Conservation (phyloP, 2,797 vertebrate genomes). For the Hyperoplus immaculatus region DNA sequence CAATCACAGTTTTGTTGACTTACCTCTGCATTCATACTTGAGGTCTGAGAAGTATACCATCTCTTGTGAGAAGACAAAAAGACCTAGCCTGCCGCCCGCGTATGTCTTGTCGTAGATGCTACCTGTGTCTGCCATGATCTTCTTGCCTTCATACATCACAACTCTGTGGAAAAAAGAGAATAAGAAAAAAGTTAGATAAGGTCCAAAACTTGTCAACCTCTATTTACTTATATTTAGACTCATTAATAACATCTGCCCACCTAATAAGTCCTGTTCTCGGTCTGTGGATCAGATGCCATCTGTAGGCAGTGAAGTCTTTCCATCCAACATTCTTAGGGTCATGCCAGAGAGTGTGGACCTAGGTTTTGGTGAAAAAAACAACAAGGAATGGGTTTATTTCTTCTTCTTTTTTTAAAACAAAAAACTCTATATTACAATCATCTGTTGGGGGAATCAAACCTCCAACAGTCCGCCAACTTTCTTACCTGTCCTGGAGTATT, state of each 20-base stretch:
- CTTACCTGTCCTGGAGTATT: constrained; percentile 95
- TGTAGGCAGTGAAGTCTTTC: constrained; percentile 99
- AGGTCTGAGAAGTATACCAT: constrained; percentile 99
- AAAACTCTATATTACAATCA: background rate
- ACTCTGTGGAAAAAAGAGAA: constrained; percentile 83
- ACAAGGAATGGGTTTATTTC: background rate
- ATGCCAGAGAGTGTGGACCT: constrained; percentile 98
- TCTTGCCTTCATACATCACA: constrained; percentile 99
- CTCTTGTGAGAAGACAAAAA: constrained; percentile 99
- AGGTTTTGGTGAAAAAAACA: constrained; percentile 1
- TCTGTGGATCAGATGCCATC: constrained; percentile 97
- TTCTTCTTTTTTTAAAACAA: background rate
- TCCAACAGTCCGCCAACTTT: background rate
- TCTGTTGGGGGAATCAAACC: background rate
- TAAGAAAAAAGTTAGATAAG: background rate
- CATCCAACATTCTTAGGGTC: constrained; percentile 96
- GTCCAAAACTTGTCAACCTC: background rate
- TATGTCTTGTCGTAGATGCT: constrained; percentile 98
- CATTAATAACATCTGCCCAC: constrained; percentile 69
- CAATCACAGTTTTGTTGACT: constrained; percentile 14
- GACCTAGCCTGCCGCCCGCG: constrained; percentile 94
- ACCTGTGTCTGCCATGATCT: constrained; percentile 98
- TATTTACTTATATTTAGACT: background rate
- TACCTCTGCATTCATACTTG: constrained; percentile 99
- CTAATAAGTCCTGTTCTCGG: constrained; percentile 97